Evolutionary conservation across 2,113 vertebrate genomes (phyloP).

Genomic region (Tragelaphus buxtoni): DNA sequence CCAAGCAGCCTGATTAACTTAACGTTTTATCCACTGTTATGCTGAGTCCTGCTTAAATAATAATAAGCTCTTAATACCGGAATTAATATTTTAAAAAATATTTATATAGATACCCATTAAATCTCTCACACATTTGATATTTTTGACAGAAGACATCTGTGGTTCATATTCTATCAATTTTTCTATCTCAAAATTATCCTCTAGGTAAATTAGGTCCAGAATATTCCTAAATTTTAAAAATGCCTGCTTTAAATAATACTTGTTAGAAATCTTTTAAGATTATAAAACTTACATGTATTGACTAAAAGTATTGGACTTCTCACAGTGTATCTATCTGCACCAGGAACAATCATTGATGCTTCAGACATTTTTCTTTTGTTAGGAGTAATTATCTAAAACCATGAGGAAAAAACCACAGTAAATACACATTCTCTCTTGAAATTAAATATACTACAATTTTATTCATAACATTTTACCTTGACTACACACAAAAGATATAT

Average conservation of each 20-base stretch:
- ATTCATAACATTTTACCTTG: background rate
- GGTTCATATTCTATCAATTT: background rate
- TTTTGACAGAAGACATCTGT: constrained; percentile 10
- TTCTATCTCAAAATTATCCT: background rate
- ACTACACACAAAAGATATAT: background rate
- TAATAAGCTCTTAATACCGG: background rate
- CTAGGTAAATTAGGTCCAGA: constrained; percentile 14
- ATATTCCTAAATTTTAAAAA: background rate
- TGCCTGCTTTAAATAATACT: background rate
- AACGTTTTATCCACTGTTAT: background rate
- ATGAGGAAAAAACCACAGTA: constrained; percentile 53
- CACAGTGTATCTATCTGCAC: constrained; percentile 66
- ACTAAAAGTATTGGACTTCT: constrained; percentile 66
- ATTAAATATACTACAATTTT: constrained; percentile 1
- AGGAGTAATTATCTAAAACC: constrained; percentile 80
- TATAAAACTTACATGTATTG: constrained; percentile 75
- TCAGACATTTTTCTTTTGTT: constrained; percentile 88
- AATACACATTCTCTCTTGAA: constrained; percentile 17
- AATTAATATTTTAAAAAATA: background rate
- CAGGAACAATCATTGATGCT: constrained; percentile 83
- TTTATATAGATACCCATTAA: background rate
- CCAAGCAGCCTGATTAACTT: background rate
- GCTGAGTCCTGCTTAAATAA: background rate
- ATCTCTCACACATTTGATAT: background rate
- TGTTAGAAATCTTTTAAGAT: background rate